phyloP scores from a whole-genome alignment of 2,888 invertebrate genomes.

The Pogonocherus hispidulus region DNA sequence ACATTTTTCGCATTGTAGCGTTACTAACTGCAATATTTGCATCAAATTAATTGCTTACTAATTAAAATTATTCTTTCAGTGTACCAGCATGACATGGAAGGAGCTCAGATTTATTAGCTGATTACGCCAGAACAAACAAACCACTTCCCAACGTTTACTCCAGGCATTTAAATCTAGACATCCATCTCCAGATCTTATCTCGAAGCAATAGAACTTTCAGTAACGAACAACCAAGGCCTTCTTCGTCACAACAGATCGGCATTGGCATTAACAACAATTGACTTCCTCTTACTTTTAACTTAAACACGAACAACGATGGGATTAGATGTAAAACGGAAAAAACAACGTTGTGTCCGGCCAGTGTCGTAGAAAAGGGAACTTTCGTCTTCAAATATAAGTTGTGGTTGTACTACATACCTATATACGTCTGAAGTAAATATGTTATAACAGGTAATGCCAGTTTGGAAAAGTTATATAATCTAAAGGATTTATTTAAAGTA shows the following conservation, averaged over 20 bases:
- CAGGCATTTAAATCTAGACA: slow-evolving; percentile 1
- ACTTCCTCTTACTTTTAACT: slow-evolving; percentile 28
- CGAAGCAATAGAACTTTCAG: slow-evolving; percentile 7
- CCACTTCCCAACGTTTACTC: slow-evolving; percentile 8
- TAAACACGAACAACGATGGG: slow-evolving; percentile 1
- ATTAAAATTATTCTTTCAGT: too few species aligned
- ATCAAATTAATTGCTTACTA: too few species aligned
- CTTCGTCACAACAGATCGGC: slow-evolving; percentile 8
- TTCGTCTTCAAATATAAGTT: too few species aligned
- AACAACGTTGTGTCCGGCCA: neutral
- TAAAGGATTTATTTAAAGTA: too few species aligned
- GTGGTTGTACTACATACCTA: too few species aligned
- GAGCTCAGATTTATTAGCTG: neutral
- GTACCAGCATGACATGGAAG: too few species aligned
- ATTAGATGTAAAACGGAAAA: neutral
- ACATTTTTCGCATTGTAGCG: too few species aligned
- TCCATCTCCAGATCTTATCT: slow-evolving; percentile 1
- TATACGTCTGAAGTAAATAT: too few species aligned
- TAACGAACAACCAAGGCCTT: slow-evolving; percentile 5
- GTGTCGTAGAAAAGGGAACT: neutral
- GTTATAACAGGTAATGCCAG: too few species aligned
- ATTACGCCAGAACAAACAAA: neutral
- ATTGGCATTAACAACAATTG: slow-evolving; percentile 26
- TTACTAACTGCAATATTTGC: too few species aligned
- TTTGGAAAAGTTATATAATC: too few species aligned